These are phyloP conservation scores for Drosophila gunungcola DNA, from an alignment of 1,140 invertebrate genomes.

Conservation along the genomic window DNA sequence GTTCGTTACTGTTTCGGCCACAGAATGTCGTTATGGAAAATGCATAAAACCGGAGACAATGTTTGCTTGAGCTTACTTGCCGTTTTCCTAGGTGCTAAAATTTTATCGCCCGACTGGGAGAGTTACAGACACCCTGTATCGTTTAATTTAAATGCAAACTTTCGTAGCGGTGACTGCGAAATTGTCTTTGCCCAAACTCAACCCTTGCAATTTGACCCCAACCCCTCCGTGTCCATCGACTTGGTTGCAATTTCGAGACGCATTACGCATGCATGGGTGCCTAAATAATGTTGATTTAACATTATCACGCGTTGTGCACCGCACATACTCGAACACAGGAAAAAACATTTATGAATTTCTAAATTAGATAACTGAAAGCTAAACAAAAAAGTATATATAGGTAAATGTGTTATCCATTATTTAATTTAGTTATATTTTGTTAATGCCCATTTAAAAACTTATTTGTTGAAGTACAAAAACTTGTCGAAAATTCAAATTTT, in stretches of 20 bases:
- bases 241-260: constrained; percentile 74
- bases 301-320: constrained; percentile 67
- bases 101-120: constrained; percentile 53
- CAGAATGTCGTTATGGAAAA: constrained; percentile 73
- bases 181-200: constrained; percentile 62
- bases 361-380: no score
- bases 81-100: constrained; percentile 59
- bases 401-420: no score
- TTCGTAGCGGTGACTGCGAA: constrained; percentile 54
- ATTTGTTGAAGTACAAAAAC: no score
- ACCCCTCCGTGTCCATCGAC: constrained; percentile 17
- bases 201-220: constrained; percentile 9
- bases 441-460: no score
- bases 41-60: constrained; percentile 76
- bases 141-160: constrained; percentile 82
- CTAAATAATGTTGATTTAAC: constrained; percentile 84
- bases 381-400: no score
- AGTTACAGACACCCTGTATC: constrained; percentile 35
- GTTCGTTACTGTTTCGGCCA: constrained; percentile 46
- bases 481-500: no score
- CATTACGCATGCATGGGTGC: constrained; percentile 83
- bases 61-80: constrained; percentile 45
- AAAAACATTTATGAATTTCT: not conserved
- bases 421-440: no score
- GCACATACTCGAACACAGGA: not conserved